Evolutionary conservation across 2,113 vertebrate species (phyloP), one percentile per base, ranked within the genome.

Genomic region (Uropsilus gracilis): DNA sequence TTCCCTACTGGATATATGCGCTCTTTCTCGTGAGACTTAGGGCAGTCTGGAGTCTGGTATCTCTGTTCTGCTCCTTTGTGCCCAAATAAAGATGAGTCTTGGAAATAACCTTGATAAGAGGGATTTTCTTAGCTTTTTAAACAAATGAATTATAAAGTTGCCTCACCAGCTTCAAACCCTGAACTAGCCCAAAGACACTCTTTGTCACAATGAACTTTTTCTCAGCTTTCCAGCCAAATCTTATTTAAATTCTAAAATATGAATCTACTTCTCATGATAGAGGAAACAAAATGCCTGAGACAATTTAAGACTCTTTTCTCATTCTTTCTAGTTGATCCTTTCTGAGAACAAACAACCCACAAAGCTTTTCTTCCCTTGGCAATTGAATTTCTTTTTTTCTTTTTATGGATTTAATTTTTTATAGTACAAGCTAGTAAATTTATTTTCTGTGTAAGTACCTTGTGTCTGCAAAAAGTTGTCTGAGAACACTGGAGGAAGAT

Each of bases 391-490:
- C 53, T 83, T 68, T n/a, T 68, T 81, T 94, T 9, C 34, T 86
- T 94, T 88, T 95, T 96, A 94, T 77, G 92, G 76, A 96, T 97
- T 96, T 97, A 97, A 80, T 97, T 95, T 97, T 98, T 96, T n/a
- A 55, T 89, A 95, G 83, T 94, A 39, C 72, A 94, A 89, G 44
- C 80, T 95, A 94, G 90, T 80, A 89, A 94, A 95, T 90, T 72
- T 88, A 6, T 97, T 97, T 98, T 98, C 95, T 98, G 89, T 97
- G 98, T 96, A 98, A 98, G 97, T 98, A 97, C 98, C 97, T 98
- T 98, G 82, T 98, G 84, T 98, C 98, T 98, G 90, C 94, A 98
- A 94, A 98, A 97, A 97, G 96, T 98, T 94, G 87, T 95, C 97
- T 94, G 89, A 95, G 95, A 98, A 94, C 97, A 96, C 96, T 82